Evolutionary conservation across 1,140 invertebrate species (phyloP).

Genomic region (Macrotrachela quadricornifera): DNA sequence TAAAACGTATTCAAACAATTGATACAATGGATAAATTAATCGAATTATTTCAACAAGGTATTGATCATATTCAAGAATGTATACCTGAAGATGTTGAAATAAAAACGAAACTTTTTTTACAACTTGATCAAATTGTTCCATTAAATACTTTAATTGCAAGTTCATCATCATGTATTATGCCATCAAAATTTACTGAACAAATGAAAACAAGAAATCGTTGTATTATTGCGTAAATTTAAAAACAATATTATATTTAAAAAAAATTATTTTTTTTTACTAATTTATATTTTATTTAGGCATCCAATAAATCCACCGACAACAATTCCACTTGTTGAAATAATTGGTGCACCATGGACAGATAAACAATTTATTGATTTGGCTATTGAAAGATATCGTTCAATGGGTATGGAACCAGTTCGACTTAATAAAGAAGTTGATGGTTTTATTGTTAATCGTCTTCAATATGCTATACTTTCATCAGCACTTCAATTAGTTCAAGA

Average conservation of each 20-base stretch:
- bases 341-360: slow-evolving; percentile 65
- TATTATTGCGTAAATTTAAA: slow-evolving; percentile 47
- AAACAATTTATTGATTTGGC: slow-evolving; percentile 44
- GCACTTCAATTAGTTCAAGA: slow-evolving; percentile 11
- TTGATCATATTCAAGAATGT: slow-evolving; percentile 53
- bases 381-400: slow-evolving; percentile 54
- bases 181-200: slow-evolving; percentile 55
- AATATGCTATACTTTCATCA: slow-evolving; percentile 52
- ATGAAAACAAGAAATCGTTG: slow-evolving; percentile 51
- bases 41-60: neutral
- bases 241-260: too few relatives aligned
- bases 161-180: slow-evolving; percentile 68
- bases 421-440: slow-evolving; percentile 64
- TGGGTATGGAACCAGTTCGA: slow-evolving; percentile 68
- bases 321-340: slow-evolving; percentile 72
- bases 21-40: slow-evolving; percentile 13
- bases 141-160: slow-evolving; percentile 45
- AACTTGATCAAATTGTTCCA: slow-evolving; percentile 48
- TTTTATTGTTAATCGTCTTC: slow-evolving; percentile 76
- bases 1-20: slow-evolving; percentile 6
- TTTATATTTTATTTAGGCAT: too few relatives aligned
- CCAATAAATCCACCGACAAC: slow-evolving; percentile 84
- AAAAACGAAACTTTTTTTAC: slow-evolving; percentile 54
- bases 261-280: too few relatives aligned
- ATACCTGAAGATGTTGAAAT: slow-evolving; percentile 61